These are phyloP conservation scores for Oryzias melastigma DNA, from an alignment of 2,113 vertebrate species.

Conservation along the genomic window DNA sequence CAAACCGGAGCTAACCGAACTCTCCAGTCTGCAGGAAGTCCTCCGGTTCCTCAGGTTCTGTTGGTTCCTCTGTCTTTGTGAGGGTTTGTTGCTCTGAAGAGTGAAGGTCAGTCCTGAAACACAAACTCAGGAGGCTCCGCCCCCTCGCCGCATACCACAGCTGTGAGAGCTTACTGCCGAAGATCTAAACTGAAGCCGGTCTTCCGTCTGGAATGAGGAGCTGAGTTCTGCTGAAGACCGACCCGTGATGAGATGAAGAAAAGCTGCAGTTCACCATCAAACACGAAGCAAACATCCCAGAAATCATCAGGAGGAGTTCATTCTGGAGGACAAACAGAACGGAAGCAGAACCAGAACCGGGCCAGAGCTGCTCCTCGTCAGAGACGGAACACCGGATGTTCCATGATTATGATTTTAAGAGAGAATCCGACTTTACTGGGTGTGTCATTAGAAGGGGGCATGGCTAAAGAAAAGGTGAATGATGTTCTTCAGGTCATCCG, in stretches of 20 bases:
- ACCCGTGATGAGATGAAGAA: constrained; percentile 11
- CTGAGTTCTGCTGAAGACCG: constrained; percentile 24
- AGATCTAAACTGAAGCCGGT: constrained; percentile 9
- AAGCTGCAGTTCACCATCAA: constrained; percentile 22
- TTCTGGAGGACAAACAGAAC: neutral
- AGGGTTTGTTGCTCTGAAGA: neutral
- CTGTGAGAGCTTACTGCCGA: constrained; percentile 46
- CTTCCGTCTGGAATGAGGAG: neutral
- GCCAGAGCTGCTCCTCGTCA: neutral
- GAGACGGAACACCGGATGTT: too few relatives aligned
- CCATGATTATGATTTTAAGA: too few relatives aligned
- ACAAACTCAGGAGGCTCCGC: neutral
- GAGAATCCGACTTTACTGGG: too few relatives aligned
- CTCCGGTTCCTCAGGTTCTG: too few relatives aligned
- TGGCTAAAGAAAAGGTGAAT: too few relatives aligned
- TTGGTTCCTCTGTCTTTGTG: neutral
- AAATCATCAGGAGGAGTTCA: neutral
- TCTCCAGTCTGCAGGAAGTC: too few relatives aligned
- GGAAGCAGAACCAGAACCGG: neutral
- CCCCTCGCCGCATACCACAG: constrained; percentile 29
- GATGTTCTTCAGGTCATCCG: too few relatives aligned
- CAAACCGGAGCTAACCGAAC: too few relatives aligned
- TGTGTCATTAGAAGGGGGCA: too few relatives aligned
- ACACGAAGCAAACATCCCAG: neutral
- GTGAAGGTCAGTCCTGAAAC: neutral